Conservation (phyloP, 2,797 vertebrate genomes). For the Myoxocephalus aenaeus region DNA sequence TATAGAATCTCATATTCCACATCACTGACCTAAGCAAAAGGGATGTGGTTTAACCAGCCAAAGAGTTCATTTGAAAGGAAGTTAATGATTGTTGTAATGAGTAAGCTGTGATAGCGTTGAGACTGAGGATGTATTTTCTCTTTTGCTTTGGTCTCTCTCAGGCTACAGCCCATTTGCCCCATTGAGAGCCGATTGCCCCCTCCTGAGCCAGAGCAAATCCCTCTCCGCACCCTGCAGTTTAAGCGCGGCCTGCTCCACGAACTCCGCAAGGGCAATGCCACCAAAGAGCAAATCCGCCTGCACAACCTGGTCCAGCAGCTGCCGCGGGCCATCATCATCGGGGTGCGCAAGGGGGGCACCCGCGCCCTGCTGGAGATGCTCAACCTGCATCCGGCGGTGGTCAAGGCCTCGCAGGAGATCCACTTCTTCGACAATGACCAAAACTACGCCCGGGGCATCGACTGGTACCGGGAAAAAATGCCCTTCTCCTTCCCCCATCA, state of each 20-base stretch:
- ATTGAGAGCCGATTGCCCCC: constrained; percentile 86
- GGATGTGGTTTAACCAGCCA: not conserved
- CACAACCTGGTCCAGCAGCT: constrained; percentile 94
- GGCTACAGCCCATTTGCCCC: constrained; percentile 93
- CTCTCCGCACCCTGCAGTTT: constrained; percentile 89
- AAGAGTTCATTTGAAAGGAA: not conserved
- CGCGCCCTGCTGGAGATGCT: constrained; percentile 96
- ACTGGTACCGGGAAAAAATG: constrained; percentile 97
- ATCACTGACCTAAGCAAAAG: not conserved
- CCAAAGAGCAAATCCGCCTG: constrained; percentile 89
- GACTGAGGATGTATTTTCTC: not conserved
- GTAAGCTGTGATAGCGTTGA: not conserved
- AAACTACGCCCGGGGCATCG: constrained; percentile 93
- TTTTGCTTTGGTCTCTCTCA: constrained; percentile 64
- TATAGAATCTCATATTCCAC: not conserved
- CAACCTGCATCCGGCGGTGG: constrained; percentile 94
- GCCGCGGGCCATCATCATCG: constrained; percentile 95
- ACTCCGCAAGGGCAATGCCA: constrained; percentile 89
- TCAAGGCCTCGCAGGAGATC: constrained; percentile 97
- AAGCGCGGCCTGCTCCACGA: constrained; percentile 91
- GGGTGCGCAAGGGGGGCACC: constrained; percentile 95
- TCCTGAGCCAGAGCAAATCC: constrained; percentile 86
- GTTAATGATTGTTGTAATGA: not conserved
- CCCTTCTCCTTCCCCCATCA: constrained; percentile 96
- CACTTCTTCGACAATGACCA: constrained; percentile 97